Percentiles rank a stretch among this genome's conserved stretches.
Conservation (phyloP, 2,113 vertebrate genomes). For the Oryzias javanicus region DNA sequence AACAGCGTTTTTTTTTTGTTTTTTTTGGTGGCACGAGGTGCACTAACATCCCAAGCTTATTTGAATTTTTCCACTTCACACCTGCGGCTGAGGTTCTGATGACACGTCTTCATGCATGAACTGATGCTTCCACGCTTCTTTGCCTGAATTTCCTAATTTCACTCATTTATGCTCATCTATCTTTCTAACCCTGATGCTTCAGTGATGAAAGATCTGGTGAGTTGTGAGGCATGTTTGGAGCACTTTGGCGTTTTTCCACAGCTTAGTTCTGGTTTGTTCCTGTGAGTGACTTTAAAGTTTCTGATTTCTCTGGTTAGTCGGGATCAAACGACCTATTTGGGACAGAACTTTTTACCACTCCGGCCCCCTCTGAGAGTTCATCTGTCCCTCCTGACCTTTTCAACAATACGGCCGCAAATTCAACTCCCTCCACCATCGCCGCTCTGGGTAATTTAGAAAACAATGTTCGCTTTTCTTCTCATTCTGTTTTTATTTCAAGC, state of each 20-base stretch:
- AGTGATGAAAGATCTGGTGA: conserved; percentile 57
- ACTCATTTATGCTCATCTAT: conserved; percentile 37
- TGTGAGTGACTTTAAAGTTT: background rate
- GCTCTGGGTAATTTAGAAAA: conserved; percentile 64
- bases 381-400: conserved; percentile 77
- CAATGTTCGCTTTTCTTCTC: background rate
- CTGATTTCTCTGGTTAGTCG: conserved; percentile 61
- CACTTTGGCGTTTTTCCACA: background rate
- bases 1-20: too few relatives aligned
- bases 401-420: conserved; percentile 57
- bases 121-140: conserved; percentile 41
- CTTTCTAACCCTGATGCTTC: conserved; percentile 59
- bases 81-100: too few relatives aligned
- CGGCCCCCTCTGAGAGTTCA: conserved; percentile 39
- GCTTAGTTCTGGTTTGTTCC: background rate
- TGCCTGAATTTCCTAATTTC: conserved; percentile 32
- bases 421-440: conserved; percentile 47
- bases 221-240: conserved; percentile 40
- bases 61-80: background rate
- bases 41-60: conserved; percentile 33
- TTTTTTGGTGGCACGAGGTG: conserved; percentile 7
- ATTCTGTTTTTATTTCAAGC: background rate
- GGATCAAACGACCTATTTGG: conserved; percentile 80
- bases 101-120: conserved; percentile 40
- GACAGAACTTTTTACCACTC: conserved; percentile 78